These are phyloP conservation scores for Rhinatrema bivittatum DNA, from an alignment of 2,797 vertebrate genomes.

Conservation along the genomic window DNA sequence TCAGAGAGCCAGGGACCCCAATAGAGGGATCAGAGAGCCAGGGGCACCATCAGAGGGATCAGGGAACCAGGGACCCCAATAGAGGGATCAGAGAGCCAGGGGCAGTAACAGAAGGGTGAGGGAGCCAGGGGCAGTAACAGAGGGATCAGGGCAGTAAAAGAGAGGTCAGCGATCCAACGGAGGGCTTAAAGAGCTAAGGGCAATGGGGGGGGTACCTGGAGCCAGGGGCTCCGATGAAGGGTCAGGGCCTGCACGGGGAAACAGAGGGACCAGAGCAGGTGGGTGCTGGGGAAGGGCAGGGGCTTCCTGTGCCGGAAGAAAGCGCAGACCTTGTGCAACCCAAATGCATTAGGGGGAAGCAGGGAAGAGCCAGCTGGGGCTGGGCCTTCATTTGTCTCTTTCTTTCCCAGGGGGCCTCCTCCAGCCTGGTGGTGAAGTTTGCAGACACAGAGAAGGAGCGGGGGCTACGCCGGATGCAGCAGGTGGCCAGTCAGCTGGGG, in stretches of 20 bases:
- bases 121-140: background rate
- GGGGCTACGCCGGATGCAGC: conserved; percentile 85
- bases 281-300: too few species aligned
- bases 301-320: too few species aligned
- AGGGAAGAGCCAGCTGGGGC: background rate
- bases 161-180: background rate
- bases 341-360: background rate
- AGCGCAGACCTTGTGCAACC: too few species aligned
- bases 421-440: conserved; percentile 92
- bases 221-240: too few species aligned
- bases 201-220: too few species aligned
- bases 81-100: too few species aligned
- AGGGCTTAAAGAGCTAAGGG: background rate
- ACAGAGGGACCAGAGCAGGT: background rate
- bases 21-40: too few species aligned
- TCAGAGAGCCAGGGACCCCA: too few species aligned
- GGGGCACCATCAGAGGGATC: background rate
- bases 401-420: conserved; percentile 77
- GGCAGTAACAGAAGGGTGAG: background rate
- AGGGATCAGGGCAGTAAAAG: background rate
- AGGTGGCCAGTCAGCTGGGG: conserved; percentile 84
- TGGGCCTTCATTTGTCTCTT: too few species aligned
- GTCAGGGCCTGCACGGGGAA: background rate
- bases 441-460: conserved; percentile 92
- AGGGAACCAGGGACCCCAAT: background rate